Base-by-base conservation (phyloP, 2,113 vertebrate species). In the Crotalus helleri region DNA sequence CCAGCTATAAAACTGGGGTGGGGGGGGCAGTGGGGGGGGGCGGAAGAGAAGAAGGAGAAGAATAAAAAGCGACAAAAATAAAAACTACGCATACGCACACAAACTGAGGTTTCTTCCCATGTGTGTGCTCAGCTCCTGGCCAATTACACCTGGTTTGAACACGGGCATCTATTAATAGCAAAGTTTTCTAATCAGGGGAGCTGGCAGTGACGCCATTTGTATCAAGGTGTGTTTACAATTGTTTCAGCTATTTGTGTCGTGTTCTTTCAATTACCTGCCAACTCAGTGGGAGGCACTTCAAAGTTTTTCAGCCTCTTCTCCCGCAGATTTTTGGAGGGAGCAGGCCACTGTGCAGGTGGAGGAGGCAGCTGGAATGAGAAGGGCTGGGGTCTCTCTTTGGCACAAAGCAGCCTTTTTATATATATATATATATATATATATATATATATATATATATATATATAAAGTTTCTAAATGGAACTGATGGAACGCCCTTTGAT, bases 1-100 rank as follows among this genome's bases (percentile, higher is more conserved):
- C 98, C 97, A 98, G 98, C 99, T 98, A 98, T 98, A 99, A 99
- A 99, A 99, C 98, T 98, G 98, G 81, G 12, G 74, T 21, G 69
- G 69, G 69, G 69, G 69, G 69, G n/a, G n/a, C 4, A 0, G 69
- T 0, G 69, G 69, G n/a, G 64, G 61, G 61, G 29, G 26, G 49
- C n/a, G 11, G 11, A 51, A 24, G 17, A 98, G 97, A 97, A 97
- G 98, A 97, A 96, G 97, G 98, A 98, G 97, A 98, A 98, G 97
- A 98, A 98, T 97, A 97, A 98, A 39, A 98, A 98, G 97, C 97
- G 97, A 97, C 98, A 97, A 97, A 98, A 98, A 92, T 12, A 13
- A 26, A n/a, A 69, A n/a, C 29, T n/a, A 92, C 44, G 39, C 44
- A 24, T 85, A 87, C 29, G 46, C 90, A 85, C 90, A 85, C 98